phyloP scores from a whole-genome alignment of 2,113 vertebrate species.

The Rhombomys opimus region DNA sequence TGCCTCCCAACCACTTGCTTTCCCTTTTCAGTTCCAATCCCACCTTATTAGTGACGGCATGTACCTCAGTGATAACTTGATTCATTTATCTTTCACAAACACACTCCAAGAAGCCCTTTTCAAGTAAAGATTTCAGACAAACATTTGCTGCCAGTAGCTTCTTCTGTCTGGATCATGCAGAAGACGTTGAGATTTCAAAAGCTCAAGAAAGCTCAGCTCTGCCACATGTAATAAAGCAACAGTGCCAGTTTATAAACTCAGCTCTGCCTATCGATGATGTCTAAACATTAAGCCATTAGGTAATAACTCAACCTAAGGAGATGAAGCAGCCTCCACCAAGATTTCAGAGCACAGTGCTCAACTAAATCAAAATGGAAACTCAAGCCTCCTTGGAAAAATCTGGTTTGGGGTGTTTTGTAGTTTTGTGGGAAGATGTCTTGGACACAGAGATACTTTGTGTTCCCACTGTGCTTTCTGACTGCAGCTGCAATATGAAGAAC shows the following conservation, averaged over 20 bases:
- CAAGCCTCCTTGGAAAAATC: neutral
- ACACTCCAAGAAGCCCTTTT: neutral
- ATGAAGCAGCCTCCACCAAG: neutral
- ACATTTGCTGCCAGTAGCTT: neutral
- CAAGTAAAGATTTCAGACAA: neutral
- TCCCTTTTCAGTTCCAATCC: neutral
- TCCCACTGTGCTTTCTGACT: neutral
- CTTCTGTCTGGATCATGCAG: neutral
- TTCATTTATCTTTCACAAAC: neutral
- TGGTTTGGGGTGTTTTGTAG: no score
- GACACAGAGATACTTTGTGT: neutral
- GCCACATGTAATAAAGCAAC: neutral
- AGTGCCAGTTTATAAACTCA: neutral
- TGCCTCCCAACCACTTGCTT: neutral
- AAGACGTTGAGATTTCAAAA: neutral
- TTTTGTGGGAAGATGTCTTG: neutral
- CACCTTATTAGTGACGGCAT: neutral
- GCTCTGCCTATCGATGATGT: neutral
- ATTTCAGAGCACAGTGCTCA: neutral
- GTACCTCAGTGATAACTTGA: neutral
- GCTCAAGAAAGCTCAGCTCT: neutral
- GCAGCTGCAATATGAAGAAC: neutral
- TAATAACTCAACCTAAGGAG: neutral
- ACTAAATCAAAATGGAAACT: neutral
- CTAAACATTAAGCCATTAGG: neutral